Conservation (phyloP, 2,797 vertebrate genomes). For the Pseudotriccus pelzelni region DNA sequence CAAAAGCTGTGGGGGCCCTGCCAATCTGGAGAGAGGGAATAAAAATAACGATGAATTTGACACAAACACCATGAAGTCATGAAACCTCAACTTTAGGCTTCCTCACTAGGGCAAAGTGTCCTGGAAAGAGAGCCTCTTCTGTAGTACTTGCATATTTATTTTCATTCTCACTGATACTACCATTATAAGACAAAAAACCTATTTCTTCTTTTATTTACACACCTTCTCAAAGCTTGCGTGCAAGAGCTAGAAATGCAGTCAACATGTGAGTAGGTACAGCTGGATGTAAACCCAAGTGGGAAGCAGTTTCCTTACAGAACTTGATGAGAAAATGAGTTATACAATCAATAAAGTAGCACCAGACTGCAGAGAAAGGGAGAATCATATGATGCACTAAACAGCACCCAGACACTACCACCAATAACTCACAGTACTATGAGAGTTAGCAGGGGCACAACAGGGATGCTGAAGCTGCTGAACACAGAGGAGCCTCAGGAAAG, state of each 20-base stretch:
- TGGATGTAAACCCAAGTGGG: neutral
- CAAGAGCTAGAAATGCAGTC: neutral
- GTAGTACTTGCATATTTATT: neutral
- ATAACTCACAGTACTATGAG: neutral
- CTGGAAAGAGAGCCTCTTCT: neutral
- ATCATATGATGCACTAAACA: neutral
- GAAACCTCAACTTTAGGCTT: neutral
- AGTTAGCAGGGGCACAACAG: neutral
- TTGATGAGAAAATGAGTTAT: constrained; percentile 43
- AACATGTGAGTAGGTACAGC: neutral
- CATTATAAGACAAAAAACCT: neutral
- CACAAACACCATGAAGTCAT: neutral
- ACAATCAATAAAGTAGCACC: constrained; percentile 23
- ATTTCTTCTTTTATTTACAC: neutral
- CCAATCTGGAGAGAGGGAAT: constrained; percentile 35
- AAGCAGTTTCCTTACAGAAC: neutral
- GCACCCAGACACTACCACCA: neutral
- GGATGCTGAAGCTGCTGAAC: neutral
- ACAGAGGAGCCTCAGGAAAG: neutral
- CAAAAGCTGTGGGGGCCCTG: constrained; percentile 51
- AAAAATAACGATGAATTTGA: constrained; percentile 18
- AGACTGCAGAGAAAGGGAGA: neutral
- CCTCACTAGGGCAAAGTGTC: neutral
- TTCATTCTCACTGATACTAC: neutral
- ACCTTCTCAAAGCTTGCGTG: neutral